Conservation (phyloP, 1,140 invertebrate genomes). For the Diabrotica undecimpunctata region DNA sequence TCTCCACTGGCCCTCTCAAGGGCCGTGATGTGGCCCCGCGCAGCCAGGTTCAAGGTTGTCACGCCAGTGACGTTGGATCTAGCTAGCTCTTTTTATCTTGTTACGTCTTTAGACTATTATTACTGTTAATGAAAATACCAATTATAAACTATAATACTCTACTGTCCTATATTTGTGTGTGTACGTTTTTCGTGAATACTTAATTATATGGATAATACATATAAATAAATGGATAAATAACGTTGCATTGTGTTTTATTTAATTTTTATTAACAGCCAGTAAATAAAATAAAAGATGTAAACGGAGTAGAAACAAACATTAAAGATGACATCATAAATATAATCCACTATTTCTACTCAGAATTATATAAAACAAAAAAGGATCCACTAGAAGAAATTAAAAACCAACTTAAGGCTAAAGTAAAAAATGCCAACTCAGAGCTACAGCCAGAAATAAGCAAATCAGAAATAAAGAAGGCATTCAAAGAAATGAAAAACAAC, state of each 20-base stretch:
- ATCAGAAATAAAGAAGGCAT: too few relatives aligned
- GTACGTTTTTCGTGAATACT: conserved; percentile 45
- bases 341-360: too few relatives aligned
- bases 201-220: conserved; percentile 36
- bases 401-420: too few relatives aligned
- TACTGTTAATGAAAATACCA: conserved; percentile 40
- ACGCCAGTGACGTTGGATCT: conserved; percentile 38
- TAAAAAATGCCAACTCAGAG: too few relatives aligned
- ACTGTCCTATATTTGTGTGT: conserved; percentile 49
- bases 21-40: conserved; percentile 30
- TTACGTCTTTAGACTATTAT: conserved; percentile 43
- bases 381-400: too few relatives aligned
- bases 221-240: conserved; percentile 36
- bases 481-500: too few relatives aligned
- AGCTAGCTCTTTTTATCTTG: conserved; percentile 40
- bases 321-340: too few relatives aligned
- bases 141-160: conserved; percentile 31
- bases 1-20: conserved; percentile 13
- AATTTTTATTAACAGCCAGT: too few relatives aligned
- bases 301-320: too few relatives aligned
- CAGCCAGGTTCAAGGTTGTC: conserved; percentile 32
- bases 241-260: not conserved
- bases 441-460: too few relatives aligned
- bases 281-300: too few relatives aligned
- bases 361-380: too few relatives aligned